Evolutionary conservation across 2,797 vertebrate species (phyloP).

Genomic region (Bryconaethiops microstoma): DNA sequence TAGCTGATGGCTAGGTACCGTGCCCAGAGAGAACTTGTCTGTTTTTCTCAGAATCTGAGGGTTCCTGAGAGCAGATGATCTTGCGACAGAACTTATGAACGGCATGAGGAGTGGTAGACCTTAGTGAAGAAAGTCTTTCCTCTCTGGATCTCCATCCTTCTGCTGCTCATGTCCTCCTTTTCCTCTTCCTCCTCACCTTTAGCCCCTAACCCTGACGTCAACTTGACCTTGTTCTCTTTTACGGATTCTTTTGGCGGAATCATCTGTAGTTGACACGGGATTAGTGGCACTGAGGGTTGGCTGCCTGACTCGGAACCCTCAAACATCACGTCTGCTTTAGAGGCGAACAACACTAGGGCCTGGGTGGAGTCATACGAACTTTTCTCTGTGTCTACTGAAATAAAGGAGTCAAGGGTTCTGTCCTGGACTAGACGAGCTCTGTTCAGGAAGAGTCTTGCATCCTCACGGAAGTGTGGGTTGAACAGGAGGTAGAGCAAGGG

Average conservation of each 20-base stretch:
- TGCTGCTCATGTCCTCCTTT: slow-evolving; percentile 73
- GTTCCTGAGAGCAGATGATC: slow-evolving; percentile 26
- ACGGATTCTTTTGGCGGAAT: slow-evolving; percentile 65
- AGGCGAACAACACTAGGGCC: slow-evolving; percentile 81
- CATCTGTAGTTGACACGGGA: slow-evolving; percentile 80
- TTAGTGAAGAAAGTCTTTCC: slow-evolving; percentile 63
- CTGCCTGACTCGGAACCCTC: slow-evolving; percentile 69
- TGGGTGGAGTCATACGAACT: slow-evolving; percentile 91
- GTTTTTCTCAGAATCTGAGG: slow-evolving; percentile 20
- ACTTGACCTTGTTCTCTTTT: slow-evolving; percentile 69
- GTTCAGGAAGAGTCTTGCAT: slow-evolving; percentile 83
- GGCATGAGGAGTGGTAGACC: slow-evolving; percentile 73
- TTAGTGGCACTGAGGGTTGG: slow-evolving; percentile 77
- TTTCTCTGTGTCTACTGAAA: slow-evolving; percentile 85
- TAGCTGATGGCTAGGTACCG: slow-evolving; percentile 27
- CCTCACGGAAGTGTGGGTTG: slow-evolving; percentile 85
- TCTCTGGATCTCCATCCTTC: slow-evolving; percentile 61
- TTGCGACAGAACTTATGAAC: slow-evolving; percentile 67
- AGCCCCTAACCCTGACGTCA: slow-evolving; percentile 66
- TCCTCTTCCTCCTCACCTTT: slow-evolving; percentile 71
- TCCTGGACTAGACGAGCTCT: slow-evolving; percentile 71
- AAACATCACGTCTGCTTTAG: slow-evolving; percentile 76
- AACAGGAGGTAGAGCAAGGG: slow-evolving; percentile 92
- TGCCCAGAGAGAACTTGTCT: slow-evolving; percentile 9
- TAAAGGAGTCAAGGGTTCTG: slow-evolving; percentile 72